A percentile compares a stretch with the other conserved stretches of the same genome.
Evolutionary conservation across 2,888 invertebrate species (phyloP).

Genomic region (Agrochola litura): DNA sequence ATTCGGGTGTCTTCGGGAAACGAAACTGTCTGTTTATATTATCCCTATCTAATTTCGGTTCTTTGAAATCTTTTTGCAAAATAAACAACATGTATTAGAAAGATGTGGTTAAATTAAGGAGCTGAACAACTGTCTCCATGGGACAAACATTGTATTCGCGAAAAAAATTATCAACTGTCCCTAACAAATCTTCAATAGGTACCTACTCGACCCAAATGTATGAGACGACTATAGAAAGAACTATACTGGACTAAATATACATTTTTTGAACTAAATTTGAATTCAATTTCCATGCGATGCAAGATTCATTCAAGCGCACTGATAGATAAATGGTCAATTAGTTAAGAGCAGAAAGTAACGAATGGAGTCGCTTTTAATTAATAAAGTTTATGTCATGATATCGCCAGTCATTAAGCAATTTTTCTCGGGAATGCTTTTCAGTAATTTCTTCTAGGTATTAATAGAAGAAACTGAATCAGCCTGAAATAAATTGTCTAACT

Average conservation of each 20-base stretch:
- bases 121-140: too few relatives aligned
- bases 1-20: neutral
- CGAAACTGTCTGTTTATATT: neutral
- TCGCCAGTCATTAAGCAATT: slow-evolving; percentile 1
- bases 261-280: neutral
- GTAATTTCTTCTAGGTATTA: neutral
- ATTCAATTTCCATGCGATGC: too few relatives aligned
- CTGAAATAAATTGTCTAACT: neutral
- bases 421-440: neutral
- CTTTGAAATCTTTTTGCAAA: too few relatives aligned
- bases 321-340: too few relatives aligned
- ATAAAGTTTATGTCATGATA: slow-evolving; percentile 17
- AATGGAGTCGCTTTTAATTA: slow-evolving; percentile 42
- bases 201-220: too few relatives aligned
- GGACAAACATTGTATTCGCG: too few relatives aligned
- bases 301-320: slow-evolving; percentile 34
- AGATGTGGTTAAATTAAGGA: too few relatives aligned
- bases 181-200: too few relatives aligned
- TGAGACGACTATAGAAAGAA: neutral
- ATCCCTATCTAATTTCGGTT: too few relatives aligned
- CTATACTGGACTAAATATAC: neutral
- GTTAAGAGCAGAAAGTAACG: too few relatives aligned
- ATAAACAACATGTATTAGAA: too few relatives aligned
- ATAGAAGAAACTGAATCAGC: neutral
- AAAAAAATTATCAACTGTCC: too few relatives aligned